These are phyloP conservation scores for Macropis europaea DNA, from an alignment of 2,888 invertebrate species.

Conservation along the genomic window DNA sequence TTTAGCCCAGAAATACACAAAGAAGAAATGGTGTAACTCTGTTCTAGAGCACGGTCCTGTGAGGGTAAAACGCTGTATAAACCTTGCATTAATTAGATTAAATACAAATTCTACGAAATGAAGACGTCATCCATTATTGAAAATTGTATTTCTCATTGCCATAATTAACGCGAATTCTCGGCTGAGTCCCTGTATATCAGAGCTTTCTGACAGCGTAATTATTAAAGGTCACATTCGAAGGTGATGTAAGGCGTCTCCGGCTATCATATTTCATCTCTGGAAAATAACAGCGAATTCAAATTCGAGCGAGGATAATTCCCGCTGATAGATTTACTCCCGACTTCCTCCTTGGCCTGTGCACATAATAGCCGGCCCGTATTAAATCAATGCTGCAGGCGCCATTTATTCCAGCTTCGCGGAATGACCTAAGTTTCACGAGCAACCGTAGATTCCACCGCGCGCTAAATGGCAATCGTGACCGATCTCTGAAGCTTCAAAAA, in stretches of 20 bases:
- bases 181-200: too few relatives aligned
- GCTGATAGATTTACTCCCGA: conserved; percentile 41
- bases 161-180: too few relatives aligned
- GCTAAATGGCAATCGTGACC: conserved; percentile 31
- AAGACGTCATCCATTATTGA: too few relatives aligned
- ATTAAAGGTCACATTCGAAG: neutral
- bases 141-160: too few relatives aligned
- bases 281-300: conserved; percentile 25
- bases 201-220: neutral
- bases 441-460: neutral
- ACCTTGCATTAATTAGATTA: too few relatives aligned
- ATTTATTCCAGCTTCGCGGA: conserved; percentile 31
- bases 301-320: conserved; percentile 35
- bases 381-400: conserved; percentile 36
- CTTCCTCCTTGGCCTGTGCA: conserved; percentile 13
- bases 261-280: conserved; percentile 2
- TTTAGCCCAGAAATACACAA: too few relatives aligned
- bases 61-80: too few relatives aligned
- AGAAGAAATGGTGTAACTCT: too few relatives aligned
- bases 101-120: too few relatives aligned
- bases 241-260: neutral
- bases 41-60: too few relatives aligned
- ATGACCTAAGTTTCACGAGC: conserved; percentile 31
- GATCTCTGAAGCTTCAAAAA: conserved; percentile 6
- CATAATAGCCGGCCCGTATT: conserved; percentile 37